Evolutionary conservation across 2,113 vertebrate species (phyloP), one percentile per base, ranked within the genome.

Genomic region (Psophia crepitans): DNA sequence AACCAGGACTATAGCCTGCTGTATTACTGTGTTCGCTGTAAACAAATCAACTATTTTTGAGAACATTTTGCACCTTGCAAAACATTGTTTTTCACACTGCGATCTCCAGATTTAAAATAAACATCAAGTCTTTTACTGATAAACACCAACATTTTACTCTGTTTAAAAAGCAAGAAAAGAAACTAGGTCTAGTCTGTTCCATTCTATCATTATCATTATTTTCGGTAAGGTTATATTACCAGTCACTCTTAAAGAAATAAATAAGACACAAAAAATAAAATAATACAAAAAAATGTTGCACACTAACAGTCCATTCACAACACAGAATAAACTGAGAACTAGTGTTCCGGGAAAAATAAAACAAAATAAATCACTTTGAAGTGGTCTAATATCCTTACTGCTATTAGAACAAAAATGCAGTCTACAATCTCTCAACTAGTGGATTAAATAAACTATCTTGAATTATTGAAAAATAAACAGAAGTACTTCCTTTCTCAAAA

Each of bases 181-280:
- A 63, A n/a, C 2, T 32, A 39, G 8, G 1, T 5, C 28, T 3
- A 7, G 15, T 3, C 8, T 39, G 51, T 4, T 78, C 14, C 22
- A 26, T 19, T 77, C 26, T n/a, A 11, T 5, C 19, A 56, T 11
- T 9, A 23, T 4, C 30, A 2, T 16, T 4, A 14, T 8, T 85
- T 84, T 48, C 30, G 2, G 32, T 26, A 20, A 46, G 22, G 17
- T 11, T 58, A 20, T 61, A 9, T 14, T 12, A 7, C 12, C 37
- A 26, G 26, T 18, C 37, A 76, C 48, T 64, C 21, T 48, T 41
- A 70, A 35, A 39, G 10, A 81, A 81, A 70, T 9, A 81, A 43
- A 11, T 71, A 5, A 10, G 30, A 6, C 9, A 37, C 54, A 61
- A n/a, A n/a, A n/a, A n/a, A n/a, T n/a, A n/a, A n/a, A n/a, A n/a